These are phyloP conservation scores for Stigmatopora argus DNA, from an alignment of 2,113 vertebrate genomes.

Conservation along the genomic window DNA sequence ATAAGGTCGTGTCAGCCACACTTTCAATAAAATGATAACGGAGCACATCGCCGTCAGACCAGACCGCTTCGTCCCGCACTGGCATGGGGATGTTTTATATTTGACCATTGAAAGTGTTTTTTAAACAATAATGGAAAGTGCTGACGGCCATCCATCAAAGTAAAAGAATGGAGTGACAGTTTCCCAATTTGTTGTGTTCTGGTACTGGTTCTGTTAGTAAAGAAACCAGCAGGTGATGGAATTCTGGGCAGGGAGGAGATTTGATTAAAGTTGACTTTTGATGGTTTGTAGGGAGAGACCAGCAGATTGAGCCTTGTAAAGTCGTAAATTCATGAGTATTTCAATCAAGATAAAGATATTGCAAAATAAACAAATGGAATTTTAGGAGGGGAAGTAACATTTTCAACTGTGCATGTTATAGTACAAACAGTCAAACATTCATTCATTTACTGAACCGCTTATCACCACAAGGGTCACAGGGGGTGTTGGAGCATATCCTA, in stretches of 20 bases:
- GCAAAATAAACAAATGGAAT: too few relatives aligned
- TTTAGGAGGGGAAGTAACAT: too few relatives aligned
- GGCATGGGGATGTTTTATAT: not conserved
- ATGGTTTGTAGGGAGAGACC: not conserved
- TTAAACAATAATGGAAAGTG: not conserved
- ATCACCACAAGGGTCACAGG: too few relatives aligned
- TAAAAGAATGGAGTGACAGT: not conserved
- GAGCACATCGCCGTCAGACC: slow-evolving; percentile 9
- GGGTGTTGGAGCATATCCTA: too few relatives aligned
- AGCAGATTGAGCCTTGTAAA: not conserved
- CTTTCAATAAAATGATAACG: slow-evolving; percentile 33
- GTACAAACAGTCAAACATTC: too few relatives aligned
- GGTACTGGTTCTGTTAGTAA: not conserved
- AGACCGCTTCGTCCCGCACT: not conserved
- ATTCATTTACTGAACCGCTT: too few relatives aligned
- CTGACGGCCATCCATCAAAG: not conserved
- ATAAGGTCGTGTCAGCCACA: slow-evolving; percentile 6
- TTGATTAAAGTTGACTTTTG: not conserved
- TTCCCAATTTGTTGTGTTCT: not conserved
- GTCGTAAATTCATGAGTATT: not conserved
- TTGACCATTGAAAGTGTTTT: not conserved
- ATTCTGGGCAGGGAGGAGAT: too few relatives aligned
- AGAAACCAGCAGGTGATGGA: too few relatives aligned
- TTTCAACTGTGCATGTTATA: too few relatives aligned
- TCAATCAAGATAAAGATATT: slow-evolving; percentile 6